phyloP scores from a whole-genome alignment of 2,888 invertebrate species.

The Acrobasis suavella region DNA sequence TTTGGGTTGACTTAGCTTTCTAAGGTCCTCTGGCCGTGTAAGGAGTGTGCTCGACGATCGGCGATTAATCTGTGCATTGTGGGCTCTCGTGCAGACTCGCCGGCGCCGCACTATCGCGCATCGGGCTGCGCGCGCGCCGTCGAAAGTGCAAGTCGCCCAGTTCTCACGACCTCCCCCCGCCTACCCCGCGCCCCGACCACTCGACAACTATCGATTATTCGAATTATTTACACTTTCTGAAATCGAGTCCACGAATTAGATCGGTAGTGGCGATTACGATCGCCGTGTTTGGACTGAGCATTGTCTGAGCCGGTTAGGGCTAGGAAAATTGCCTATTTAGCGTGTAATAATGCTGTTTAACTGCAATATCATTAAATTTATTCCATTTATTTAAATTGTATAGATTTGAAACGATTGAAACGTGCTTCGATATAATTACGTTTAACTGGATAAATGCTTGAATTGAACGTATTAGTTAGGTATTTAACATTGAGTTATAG shows the following conservation, averaged over 20 bases:
- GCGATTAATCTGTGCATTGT: constrained; percentile 57
- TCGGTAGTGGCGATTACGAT: constrained; percentile 41
- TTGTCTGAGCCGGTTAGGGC: constrained; percentile 28
- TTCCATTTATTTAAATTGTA: constrained; percentile 27
- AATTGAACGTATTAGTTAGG: not conserved
- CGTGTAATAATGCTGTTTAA: constrained; percentile 16
- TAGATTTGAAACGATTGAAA: constrained; percentile 9
- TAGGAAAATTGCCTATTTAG: constrained; percentile 27
- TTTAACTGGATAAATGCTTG: constrained; percentile 20
- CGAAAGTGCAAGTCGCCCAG: constrained; percentile 79
- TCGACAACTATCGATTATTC: constrained; percentile 60
- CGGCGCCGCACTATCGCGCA: constrained; percentile 64
- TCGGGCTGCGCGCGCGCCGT: constrained; percentile 57
- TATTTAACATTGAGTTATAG: too few species aligned
- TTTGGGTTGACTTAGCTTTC: constrained; percentile 35
- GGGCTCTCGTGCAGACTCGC: constrained; percentile 59
- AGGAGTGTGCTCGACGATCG: constrained; percentile 35
- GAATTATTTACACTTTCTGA: constrained; percentile 67
- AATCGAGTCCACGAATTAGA: constrained; percentile 53
- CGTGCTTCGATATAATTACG: constrained; percentile 3
- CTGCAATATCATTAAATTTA: constrained; percentile 29
- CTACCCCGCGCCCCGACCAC: constrained; percentile 36
- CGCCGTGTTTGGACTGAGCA: constrained; percentile 45
- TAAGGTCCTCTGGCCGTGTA: constrained; percentile 39
- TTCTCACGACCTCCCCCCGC: constrained; percentile 68